Evolutionary conservation across 2,113 vertebrate genomes (phyloP).

Genomic region (Syngnathus typhle): DNA sequence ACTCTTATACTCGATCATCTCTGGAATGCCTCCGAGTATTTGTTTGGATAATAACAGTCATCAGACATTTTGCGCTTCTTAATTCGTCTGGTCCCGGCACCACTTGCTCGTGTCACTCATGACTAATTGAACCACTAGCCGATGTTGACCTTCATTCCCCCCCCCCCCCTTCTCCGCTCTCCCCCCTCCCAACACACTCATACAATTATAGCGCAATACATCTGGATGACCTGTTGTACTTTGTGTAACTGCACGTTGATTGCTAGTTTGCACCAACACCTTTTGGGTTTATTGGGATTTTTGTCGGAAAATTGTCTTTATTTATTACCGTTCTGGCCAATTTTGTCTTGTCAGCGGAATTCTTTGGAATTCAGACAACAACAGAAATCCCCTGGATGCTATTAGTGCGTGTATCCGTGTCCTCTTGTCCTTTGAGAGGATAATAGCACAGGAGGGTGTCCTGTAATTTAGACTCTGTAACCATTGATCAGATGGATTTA

Average conservation of each 20-base stretch:
- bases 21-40: conserved; percentile 13
- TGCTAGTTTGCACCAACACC: conserved; percentile 8
- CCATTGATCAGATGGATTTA: conserved; percentile 73
- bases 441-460: conserved; percentile 59
- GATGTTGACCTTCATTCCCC: conserved; percentile 15
- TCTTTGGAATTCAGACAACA: background rate
- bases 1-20: background rate
- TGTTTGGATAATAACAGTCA: conserved; percentile 21
- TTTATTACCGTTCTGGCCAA: background rate
- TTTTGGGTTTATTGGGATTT: background rate
- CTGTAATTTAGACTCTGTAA: conserved; percentile 68
- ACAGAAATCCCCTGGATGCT: conserved; percentile 40
- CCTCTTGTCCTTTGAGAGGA: conserved; percentile 45
- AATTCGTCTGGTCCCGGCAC: conserved; percentile 6
- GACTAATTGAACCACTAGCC: conserved; percentile 25
- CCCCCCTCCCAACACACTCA: background rate
- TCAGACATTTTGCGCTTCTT: conserved; percentile 18
- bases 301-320: background rate
- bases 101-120: conserved; percentile 26
- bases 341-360: background rate
- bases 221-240: conserved; percentile 27
- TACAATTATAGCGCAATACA: conserved; percentile 34
- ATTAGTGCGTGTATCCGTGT: conserved; percentile 46
- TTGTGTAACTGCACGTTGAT: conserved; percentile 8
- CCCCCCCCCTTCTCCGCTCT: too few species aligned